Evolutionary conservation across 2,113 vertebrate genomes (phyloP), one percentile per base, ranked within the genome.

Genomic region (Pterocles gutturalis): DNA sequence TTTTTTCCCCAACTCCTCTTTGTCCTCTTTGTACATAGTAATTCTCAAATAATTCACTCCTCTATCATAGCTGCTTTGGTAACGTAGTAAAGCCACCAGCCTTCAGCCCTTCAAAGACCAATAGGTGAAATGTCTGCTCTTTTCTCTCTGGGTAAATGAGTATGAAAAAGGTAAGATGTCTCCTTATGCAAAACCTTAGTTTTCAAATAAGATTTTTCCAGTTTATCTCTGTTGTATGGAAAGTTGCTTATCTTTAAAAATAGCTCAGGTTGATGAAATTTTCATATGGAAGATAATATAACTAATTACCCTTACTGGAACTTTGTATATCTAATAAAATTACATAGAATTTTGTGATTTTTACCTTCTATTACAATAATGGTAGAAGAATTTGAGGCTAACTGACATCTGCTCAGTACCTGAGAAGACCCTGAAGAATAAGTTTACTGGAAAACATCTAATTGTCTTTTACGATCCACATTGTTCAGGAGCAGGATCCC

Each of bases 381-480:
- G 3, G 28, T 43, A 46, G 65, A 46, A 80, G 57, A 90, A 89
- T 25, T 25, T 12, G 18, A 90, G 22, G 11, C 11, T 82, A 71
- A 77, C 4, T 60, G 64, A 48, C 26, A 54, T 36, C 64, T 65
- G 21, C 13, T 70, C 34, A 2, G 1, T 61, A 48, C 66, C n/a
- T 83, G 18, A 43, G 51, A 71, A 87, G 11, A 36, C 13, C 16
- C 10, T 5, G 10, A 58, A 21, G 48, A 87, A 41, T 26, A 73
- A 67, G 46, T 73, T 55, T 73, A 31, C 14, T 46, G 36, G 49
- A 53, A 90, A 70, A 76, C 2, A 51, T 80, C n/a, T 53, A 7
- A 24, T 66, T 73, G 21, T n/a, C 18, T 76, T 57, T 81, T 58
- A 70, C 0, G 1, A 45, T 49, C 10, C 10, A 34, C 0, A 0